These are phyloP conservation scores for Cyprinodon brontotheroides DNA, from an alignment of 2,113 vertebrate species.

Conservation along the genomic window DNA sequence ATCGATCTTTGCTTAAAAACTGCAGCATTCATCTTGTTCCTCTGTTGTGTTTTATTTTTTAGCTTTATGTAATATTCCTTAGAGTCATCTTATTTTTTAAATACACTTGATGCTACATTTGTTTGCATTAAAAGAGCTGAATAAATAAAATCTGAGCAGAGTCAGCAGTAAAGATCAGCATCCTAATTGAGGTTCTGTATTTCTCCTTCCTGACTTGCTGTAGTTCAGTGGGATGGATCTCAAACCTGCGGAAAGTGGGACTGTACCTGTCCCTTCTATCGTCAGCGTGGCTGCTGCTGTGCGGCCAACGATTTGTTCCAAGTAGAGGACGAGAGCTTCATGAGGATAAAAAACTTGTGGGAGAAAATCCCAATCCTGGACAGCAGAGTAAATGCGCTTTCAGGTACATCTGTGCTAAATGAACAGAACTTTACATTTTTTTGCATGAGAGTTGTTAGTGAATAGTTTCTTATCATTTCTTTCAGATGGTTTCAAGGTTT, in stretches of 20 bases:
- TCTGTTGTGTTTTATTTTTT: too few species aligned
- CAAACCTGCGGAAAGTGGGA: constrained; percentile 68
- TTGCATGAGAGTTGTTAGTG: not conserved
- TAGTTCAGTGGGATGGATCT: constrained; percentile 32
- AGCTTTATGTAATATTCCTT: not conserved
- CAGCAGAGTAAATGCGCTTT: constrained; percentile 13
- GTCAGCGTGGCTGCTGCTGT: constrained; percentile 76
- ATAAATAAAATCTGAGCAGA: not conserved
- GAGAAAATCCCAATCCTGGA: constrained; percentile 31
- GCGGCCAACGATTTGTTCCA: constrained; percentile 47
- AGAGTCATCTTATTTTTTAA: not conserved
- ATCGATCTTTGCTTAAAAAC: too few species aligned
- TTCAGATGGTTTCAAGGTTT: constrained; percentile 55
- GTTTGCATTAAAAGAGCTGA: not conserved
- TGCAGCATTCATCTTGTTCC: too few species aligned
- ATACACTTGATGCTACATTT: not conserved
- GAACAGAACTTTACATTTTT: not conserved
- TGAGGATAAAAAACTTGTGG: constrained; percentile 37
- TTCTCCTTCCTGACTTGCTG: not conserved
- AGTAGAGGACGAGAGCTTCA: constrained; percentile 54
- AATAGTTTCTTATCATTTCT: not conserved
- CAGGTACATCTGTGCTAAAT: constrained; percentile 52
- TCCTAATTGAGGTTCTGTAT: not conserved
- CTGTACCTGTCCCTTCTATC: constrained; percentile 71
- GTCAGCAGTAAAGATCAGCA: not conserved